These are phyloP conservation scores for Microtus pennsylvanicus DNA, from an alignment of 2,113 vertebrate species.

Conservation along the genomic window DNA sequence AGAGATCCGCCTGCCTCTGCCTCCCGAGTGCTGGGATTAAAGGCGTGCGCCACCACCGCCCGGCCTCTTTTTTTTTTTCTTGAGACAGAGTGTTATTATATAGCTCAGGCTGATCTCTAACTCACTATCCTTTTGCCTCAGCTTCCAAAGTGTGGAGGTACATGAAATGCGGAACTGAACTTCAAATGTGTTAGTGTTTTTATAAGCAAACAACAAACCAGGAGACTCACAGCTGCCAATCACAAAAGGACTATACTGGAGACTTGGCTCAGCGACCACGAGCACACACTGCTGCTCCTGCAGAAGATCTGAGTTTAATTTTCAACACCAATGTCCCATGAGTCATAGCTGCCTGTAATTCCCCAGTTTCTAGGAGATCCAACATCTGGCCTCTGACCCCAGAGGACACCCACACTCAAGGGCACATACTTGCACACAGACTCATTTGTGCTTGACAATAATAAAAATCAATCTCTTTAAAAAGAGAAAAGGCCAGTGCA, in stretches of 20 bases:
- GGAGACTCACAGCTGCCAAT: background rate
- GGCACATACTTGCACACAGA: background rate
- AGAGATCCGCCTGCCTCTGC: too few species aligned
- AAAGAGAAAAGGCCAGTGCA: background rate
- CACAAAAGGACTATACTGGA: background rate
- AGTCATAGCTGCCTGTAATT: background rate
- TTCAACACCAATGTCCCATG: background rate
- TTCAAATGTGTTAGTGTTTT: background rate
- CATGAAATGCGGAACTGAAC: background rate
- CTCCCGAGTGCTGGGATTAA: too few species aligned
- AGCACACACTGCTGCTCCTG: background rate
- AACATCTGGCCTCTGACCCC: background rate
- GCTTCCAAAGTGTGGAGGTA: background rate
- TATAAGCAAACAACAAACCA: background rate
- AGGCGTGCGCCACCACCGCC: too few species aligned
- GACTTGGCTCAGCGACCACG: background rate
- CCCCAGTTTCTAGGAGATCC: background rate
- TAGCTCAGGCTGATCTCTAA: background rate
- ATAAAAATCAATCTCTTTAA: background rate
- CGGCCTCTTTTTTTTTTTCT: background rate
- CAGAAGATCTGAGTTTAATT: background rate
- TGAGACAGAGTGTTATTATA: background rate
- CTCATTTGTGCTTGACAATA: background rate
- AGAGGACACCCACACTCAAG: background rate
- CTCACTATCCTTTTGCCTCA: background rate